These are phyloP conservation scores for Strongylocentrotus purpuratus DNA, from an alignment of 35 echinoderm and acorn worm genomes.

Conservation along the genomic window DNA sequence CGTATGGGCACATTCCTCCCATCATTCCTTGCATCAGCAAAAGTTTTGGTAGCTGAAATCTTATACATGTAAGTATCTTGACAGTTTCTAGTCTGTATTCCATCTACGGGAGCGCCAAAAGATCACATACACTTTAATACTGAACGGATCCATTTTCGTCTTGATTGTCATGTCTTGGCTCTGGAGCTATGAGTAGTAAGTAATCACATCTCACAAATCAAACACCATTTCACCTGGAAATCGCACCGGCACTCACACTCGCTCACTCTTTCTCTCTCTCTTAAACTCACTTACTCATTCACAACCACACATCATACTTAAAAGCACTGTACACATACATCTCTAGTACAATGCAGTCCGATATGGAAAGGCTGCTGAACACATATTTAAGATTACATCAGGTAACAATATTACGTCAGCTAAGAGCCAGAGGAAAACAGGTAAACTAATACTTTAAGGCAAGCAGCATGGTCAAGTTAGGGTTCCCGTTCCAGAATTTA, in stretches of 20 bases:
- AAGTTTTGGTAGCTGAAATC: neutral
- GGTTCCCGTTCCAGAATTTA: neutral
- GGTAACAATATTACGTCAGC: neutral
- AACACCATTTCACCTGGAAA: no score
- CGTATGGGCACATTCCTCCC: neutral
- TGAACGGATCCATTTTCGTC: neutral
- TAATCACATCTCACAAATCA: neutral
- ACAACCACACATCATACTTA: neutral
- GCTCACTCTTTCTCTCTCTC: no score
- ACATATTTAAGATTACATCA: neutral
- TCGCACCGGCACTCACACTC: no score
- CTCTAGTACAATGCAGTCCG: neutral
- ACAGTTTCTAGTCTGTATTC: neutral
- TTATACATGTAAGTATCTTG: neutral
- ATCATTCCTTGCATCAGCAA: neutral
- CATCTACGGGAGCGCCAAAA: neutral
- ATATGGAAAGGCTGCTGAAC: neutral
- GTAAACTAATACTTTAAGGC: neutral
- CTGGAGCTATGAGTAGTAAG: neutral
- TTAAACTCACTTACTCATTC: neutral
- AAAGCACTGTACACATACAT: slow-evolving; percentile 3
- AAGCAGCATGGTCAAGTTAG: neutral
- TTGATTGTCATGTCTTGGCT: neutral
- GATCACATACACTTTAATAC: neutral
- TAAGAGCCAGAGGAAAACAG: neutral